Evolutionary conservation across 2,113 vertebrate genomes (phyloP), one percentile per base, ranked within the genome.

Genomic region (Craseonycteris thonglongyai): DNA sequence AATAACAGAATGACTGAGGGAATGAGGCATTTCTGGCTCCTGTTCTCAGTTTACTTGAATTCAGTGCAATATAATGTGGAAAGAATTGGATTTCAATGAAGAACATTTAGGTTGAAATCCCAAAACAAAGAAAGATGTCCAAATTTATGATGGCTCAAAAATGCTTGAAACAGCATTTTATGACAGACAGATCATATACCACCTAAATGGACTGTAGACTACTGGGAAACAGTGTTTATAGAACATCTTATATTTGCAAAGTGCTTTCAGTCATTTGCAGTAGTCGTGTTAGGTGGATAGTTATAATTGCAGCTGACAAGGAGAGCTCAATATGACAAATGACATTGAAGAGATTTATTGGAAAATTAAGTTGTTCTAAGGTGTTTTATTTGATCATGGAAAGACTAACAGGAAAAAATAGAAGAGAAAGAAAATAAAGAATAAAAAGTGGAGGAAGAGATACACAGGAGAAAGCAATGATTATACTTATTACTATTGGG

Each of bases 11-110:
- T 47, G 30, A 88, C 45, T 79, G 11, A 51, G 26, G 45, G 42
- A 85, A 92, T 49, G 30, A 45, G 22, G 59, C 3, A 40, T 59
- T 87, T 81, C 75, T 94, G 79, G 59, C 45, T 96, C 49, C 71
- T 96, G 18, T 51, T 72, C 91, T 93, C 84, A 38, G 90, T 88
- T 95, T 94, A 95, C 87, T 78, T 94, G 71, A 72, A 84, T 92
- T 96, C 79, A 69, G 0, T 66, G 15, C 76, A 94, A 91, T 88
- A 92, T 38, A 78, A 42, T 96, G 94, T 92, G 92, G 84, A 97
- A 96, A 75, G 83, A 92, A 92, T 86, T 97, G 96, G 80, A 95
- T 97, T 97, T 97, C 95, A 96, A 92, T 93, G 93, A 95, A 95
- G 90, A 93, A 97, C 87, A 97, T 95, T 93, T 93, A 90, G 90